Percentiles rank a stretch among this genome's conserved stretches.
phyloP scores from a whole-genome alignment of 2,888 invertebrate species.

The Acleris laterana region DNA sequence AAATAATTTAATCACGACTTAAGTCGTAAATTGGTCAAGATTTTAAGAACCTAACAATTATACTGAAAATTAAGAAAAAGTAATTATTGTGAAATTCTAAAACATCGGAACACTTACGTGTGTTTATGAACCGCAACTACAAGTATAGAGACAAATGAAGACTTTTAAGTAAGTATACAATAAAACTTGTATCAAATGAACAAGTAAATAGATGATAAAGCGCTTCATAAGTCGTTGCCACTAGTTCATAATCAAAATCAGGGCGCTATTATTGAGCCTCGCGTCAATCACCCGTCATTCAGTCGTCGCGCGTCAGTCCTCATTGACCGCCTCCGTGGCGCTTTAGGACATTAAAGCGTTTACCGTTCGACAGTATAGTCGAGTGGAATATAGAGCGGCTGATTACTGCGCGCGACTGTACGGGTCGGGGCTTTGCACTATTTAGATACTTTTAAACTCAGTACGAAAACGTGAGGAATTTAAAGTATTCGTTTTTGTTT shows the following conservation, averaged over 20 bases:
- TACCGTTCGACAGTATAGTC: constrained; percentile 4
- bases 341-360: background rate
- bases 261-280: background rate
- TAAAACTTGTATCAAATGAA: no score
- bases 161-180: no score
- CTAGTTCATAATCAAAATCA: background rate
- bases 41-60: no score
- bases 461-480: background rate
- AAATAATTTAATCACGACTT: no score
- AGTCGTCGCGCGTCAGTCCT: background rate
- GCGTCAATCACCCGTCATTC: background rate
- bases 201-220: no score
- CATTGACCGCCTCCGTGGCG: background rate
- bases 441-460: background rate
- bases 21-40: no score
- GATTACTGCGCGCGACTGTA: background rate
- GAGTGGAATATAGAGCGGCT: constrained; percentile 9
- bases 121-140: no score
- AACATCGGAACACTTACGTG: no score
- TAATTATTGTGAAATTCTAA: no score
- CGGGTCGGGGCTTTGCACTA: background rate
- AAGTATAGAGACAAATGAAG: no score
- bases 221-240: no score
- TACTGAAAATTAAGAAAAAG: no score
- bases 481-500: constrained; percentile 5